Conservation (phyloP, 2,888 invertebrate genomes). For the Sarcophaga variegata region DNA sequence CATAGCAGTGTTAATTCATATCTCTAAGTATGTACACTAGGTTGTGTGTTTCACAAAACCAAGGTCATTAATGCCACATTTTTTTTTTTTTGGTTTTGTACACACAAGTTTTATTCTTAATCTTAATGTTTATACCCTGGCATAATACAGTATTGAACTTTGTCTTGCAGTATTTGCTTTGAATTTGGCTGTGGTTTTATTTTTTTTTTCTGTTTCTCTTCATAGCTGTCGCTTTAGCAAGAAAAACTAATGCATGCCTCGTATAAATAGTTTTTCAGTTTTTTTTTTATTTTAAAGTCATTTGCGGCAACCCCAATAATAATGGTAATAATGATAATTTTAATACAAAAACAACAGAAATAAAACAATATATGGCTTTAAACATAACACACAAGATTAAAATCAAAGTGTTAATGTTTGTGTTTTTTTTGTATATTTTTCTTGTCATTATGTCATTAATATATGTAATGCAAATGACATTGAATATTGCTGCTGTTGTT, state of each 20-base stretch:
- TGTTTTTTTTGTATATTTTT: constrained; percentile 41
- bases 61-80: constrained; percentile 48
- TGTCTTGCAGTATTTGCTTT: constrained; percentile 36
- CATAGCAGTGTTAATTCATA: constrained; percentile 40
- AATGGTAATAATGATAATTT: constrained; percentile 9
- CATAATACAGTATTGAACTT: constrained; percentile 50
- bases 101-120: constrained; percentile 43
- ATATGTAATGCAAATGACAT: constrained; percentile 69
- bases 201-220: too few relatives aligned
- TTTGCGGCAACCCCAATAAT: constrained; percentile 45
- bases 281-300: constrained; percentile 35
- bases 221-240: too few relatives aligned
- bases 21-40: neutral
- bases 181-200: constrained; percentile 12
- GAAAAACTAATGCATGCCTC: neutral
- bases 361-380: constrained; percentile 34
- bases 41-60: constrained; percentile 31
- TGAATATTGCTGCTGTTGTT: constrained; percentile 53
- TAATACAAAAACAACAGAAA: constrained; percentile 6
- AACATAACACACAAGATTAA: constrained; percentile 54
- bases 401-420: constrained; percentile 69
- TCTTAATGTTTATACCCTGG: constrained; percentile 44
- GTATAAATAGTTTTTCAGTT: neutral
- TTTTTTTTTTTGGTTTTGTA: constrained; percentile 23
- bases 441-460: constrained; percentile 69